Percentiles rank a stretch among this genome's conserved stretches.
Evolutionary conservation across 2,888 invertebrate species (phyloP).

Genomic region (Coenonympha arcania): DNA sequence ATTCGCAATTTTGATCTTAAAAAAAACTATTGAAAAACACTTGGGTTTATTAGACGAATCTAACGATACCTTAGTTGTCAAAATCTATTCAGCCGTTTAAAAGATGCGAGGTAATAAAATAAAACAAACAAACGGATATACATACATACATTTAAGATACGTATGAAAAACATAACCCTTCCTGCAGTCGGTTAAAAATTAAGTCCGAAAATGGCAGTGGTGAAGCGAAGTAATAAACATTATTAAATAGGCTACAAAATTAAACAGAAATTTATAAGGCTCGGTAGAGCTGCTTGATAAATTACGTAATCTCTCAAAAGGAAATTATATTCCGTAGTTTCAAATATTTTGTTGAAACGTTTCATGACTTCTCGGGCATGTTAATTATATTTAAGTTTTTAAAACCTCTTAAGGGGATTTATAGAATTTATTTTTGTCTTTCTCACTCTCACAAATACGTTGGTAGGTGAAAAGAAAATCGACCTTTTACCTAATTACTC

Average conservation of each 20-base stretch:
- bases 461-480: too few relatives aligned
- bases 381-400: background rate
- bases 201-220: background rate
- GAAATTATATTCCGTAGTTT: background rate
- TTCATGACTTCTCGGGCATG: background rate
- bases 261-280: background rate
- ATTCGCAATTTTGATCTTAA: too few relatives aligned
- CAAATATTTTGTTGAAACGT: background rate
- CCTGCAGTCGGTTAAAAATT: background rate
- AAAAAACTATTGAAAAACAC: too few relatives aligned
- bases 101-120: too few relatives aligned
- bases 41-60: too few relatives aligned
- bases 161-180: background rate
- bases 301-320: background rate
- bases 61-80: too few relatives aligned
- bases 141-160: background rate
- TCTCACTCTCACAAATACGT: too few relatives aligned
- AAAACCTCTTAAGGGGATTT: background rate
- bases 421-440: too few relatives aligned
- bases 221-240: background rate
- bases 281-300: background rate
- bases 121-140: too few relatives aligned
- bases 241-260: background rate
- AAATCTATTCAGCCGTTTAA: too few relatives aligned
- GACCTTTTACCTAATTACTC: too few relatives aligned